phyloP scores from a whole-genome alignment of 2,113 vertebrate species.

The Gopherus flavomarginatus region DNA sequence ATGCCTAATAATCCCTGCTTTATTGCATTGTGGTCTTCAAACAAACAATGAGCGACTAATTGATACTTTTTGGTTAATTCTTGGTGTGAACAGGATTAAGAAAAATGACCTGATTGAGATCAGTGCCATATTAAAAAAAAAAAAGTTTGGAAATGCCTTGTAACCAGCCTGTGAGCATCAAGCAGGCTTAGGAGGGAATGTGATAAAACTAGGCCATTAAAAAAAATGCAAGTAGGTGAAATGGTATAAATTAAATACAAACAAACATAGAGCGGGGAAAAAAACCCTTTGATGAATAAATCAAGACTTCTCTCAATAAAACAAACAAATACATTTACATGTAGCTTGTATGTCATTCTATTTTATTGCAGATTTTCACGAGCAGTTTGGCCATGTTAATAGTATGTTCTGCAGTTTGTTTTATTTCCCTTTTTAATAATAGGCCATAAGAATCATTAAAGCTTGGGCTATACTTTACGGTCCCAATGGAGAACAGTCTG shows the following conservation, averaged over 20 bases:
- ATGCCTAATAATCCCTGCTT: neutral
- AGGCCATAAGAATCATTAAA: neutral
- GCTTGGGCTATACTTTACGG: neutral
- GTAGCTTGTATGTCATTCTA: neutral
- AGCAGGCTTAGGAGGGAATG: neutral
- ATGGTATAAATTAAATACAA: neutral
- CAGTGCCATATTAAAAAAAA: neutral
- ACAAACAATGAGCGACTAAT: neutral
- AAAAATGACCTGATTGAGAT: neutral
- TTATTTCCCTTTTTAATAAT: neutral
- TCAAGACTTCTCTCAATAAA: neutral
- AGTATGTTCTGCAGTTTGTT: neutral
- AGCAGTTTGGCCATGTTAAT: neutral
- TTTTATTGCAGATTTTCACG: neutral
- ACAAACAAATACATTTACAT: neutral
- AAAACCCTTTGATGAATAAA: too few species aligned
- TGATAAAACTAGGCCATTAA: neutral
- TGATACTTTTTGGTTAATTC: neutral
- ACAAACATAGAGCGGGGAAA: neutral
- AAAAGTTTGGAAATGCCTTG: conserved; percentile 7
- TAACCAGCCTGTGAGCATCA: conserved; percentile 19
- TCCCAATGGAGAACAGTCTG: neutral
- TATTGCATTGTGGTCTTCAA: neutral
- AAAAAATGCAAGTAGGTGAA: neutral
- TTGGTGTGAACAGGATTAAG: neutral